A percentile compares a stretch with the other conserved stretches of the same genome.
Evolutionary conservation across 2,113 vertebrate genomes (phyloP).

Genomic region (Bubo bubo): DNA sequence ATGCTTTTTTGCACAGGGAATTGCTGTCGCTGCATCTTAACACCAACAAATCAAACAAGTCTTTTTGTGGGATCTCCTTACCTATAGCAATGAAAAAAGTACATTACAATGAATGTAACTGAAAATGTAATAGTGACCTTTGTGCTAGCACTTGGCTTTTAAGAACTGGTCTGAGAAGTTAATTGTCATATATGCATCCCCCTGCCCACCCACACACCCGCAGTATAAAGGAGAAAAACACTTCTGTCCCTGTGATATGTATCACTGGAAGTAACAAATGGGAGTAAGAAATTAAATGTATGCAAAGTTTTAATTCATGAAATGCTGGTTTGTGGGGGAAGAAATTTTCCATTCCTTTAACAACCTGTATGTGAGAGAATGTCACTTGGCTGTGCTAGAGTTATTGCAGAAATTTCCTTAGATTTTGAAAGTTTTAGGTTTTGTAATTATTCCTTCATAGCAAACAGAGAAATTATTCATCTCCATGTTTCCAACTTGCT

Average conservation of each 20-base stretch:
- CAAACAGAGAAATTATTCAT: not conserved
- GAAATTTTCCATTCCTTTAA: not conserved
- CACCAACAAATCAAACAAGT: not conserved
- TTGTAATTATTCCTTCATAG: not conserved
- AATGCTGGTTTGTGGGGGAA: not conserved
- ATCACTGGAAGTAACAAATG: not conserved
- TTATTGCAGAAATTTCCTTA: not conserved
- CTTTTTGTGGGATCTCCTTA: not conserved
- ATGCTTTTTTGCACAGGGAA: not conserved
- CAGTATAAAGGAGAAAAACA: not conserved
- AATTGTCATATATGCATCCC: not conserved
- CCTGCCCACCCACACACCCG: not conserved
- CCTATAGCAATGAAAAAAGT: not conserved
- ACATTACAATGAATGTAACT: not conserved
- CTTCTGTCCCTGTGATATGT: not conserved
- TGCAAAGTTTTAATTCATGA: not conserved
- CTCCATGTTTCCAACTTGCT: not conserved
- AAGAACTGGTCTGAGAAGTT: not conserved
- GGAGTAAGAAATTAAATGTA: not conserved
- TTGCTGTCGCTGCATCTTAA: not conserved
- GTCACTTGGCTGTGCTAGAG: not conserved
- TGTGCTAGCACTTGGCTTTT: not conserved
- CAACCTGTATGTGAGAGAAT: not conserved
- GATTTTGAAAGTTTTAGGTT: not conserved
- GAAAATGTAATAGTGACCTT: not conserved